Evolutionary conservation across 2,797 vertebrate genomes (phyloP).

Genomic region (Silurus lanzhouensis): DNA sequence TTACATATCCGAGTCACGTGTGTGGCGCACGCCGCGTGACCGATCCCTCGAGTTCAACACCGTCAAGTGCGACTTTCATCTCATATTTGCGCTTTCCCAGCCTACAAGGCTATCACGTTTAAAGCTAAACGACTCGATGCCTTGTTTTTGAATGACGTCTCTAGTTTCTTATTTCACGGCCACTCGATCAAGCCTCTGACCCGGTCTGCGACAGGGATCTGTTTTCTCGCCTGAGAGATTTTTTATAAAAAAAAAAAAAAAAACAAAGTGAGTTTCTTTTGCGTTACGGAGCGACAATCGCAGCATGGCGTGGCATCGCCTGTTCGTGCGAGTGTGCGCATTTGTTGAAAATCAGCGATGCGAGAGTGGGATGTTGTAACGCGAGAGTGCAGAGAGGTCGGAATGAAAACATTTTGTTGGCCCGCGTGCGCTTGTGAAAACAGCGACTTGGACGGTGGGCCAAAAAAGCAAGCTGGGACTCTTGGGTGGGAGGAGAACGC

Average conservation of each 20-base stretch:
- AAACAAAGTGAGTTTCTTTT: not conserved
- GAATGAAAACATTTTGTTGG: slow-evolving; percentile 38
- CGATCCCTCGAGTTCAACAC: slow-evolving; percentile 57
- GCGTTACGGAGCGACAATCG: not conserved
- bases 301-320: not conserved
- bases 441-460: slow-evolving; percentile 41
- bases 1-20: not conserved
- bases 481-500: slow-evolving; percentile 17
- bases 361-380: slow-evolving; percentile 44
- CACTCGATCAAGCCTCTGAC: slow-evolving; percentile 7
- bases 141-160: slow-evolving; percentile 38
- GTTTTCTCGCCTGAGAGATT: slow-evolving; percentile 9
- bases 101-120: slow-evolving; percentile 63
- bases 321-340: not conserved
- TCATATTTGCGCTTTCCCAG: slow-evolving; percentile 38
- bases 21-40: slow-evolving; percentile 10
- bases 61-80: slow-evolving; percentile 47
- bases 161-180: slow-evolving; percentile 62
- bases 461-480: slow-evolving; percentile 33
- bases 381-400: slow-evolving; percentile 9
- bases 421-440: slow-evolving; percentile 41
- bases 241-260: not conserved
- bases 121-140: slow-evolving; percentile 56
- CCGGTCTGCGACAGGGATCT: slow-evolving; percentile 8
- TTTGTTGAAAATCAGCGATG: slow-evolving; percentile 26